Percentiles rank a stretch among this genome's conserved stretches.
Evolutionary conservation across 2,113 vertebrate species (phyloP).

Genomic region (Trichomycterus rosablanca): DNA sequence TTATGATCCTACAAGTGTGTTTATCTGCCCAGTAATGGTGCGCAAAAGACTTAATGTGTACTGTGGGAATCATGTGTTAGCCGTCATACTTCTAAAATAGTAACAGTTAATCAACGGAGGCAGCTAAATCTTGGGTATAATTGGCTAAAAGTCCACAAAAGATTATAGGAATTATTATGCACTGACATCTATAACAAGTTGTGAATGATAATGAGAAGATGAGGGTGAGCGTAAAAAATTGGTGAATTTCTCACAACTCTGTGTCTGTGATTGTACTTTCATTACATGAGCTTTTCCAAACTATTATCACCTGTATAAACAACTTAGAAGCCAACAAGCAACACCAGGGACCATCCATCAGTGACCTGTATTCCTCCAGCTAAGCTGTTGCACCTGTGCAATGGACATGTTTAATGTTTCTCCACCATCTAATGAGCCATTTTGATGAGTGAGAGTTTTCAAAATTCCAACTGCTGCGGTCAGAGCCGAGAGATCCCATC

Average conservation of each 20-base stretch:
- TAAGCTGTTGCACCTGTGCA: slow-evolving; percentile 37
- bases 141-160: no score
- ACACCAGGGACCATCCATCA: slow-evolving; percentile 35
- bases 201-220: background rate
- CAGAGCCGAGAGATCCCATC: slow-evolving; percentile 27
- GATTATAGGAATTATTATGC: no score
- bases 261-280: background rate
- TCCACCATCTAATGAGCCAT: slow-evolving; percentile 42
- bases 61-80: no score
- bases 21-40: no score
- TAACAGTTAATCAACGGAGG: no score
- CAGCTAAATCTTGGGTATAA: no score
- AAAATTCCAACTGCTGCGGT: slow-evolving; percentile 38
- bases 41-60: no score
- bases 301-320: slow-evolving; percentile 30
- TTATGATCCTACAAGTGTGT: no score
- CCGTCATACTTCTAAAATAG: no score
- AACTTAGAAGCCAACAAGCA: background rate
- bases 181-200: no score
- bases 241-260: no score
- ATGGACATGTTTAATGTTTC: slow-evolving; percentile 41
- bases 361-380: slow-evolving; percentile 18
- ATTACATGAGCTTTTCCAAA: background rate
- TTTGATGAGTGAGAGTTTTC: slow-evolving; percentile 50
- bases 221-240: background rate